These are phyloP conservation scores for Notarius lentiginosus DNA, from an alignment of 2,113 vertebrate genomes.

Conservation along the genomic window DNA sequence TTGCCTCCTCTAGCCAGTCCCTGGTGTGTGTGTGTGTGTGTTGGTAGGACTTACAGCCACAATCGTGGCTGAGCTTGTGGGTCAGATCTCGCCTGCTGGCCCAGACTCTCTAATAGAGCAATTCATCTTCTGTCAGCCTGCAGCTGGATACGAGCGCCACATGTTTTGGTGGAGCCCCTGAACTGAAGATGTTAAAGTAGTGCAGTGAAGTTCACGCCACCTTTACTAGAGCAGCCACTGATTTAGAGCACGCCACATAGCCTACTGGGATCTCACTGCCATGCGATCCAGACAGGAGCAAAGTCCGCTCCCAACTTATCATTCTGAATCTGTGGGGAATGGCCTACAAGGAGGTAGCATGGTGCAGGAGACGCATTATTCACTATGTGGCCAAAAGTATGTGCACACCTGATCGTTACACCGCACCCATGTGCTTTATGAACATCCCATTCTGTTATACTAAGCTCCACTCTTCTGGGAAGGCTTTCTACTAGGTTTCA, in stretches of 20 bases:
- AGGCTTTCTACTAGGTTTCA: neutral
- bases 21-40: neutral
- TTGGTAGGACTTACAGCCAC: neutral
- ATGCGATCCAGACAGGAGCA: slow-evolving; percentile 35
- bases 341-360: neutral
- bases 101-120: slow-evolving; percentile 45
- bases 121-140: slow-evolving; percentile 56
- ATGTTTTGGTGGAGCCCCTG: neutral
- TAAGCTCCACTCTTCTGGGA: neutral
- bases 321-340: slow-evolving; percentile 24
- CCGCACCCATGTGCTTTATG: neutral
- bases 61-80: slow-evolving; percentile 22
- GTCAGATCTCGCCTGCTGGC: slow-evolving; percentile 40
- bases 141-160: slow-evolving; percentile 44
- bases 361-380: neutral
- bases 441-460: neutral
- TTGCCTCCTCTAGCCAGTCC: slow-evolving; percentile 30
- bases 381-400: neutral
- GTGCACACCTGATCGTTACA: neutral
- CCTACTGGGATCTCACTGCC: slow-evolving; percentile 36
- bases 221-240: slow-evolving; percentile 2
- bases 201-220: neutral
- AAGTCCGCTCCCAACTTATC: slow-evolving; percentile 34
- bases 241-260: slow-evolving; percentile 28
- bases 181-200: slow-evolving; percentile 24